Conservation (phyloP, 1,140 invertebrate species). For the Drosophila melanogaster region Release_6_plus_ISO1_MT NT_033777.3:16787501-16788000, state of each 20-base stretch:
- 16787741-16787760: slow-evolving; percentile 83
- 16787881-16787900: slow-evolving; percentile 56
- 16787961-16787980: slow-evolving; percentile 56
- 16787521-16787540: slow-evolving; percentile 49
- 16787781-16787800: slow-evolving; percentile 28
- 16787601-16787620: slow-evolving; percentile 81
- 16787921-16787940: slow-evolving; percentile 17
- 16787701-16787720: slow-evolving; percentile 81
- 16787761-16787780: slow-evolving; percentile 58
- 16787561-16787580: slow-evolving; percentile 82
- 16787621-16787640: slow-evolving; percentile 83
- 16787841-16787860: background rate
- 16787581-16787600: slow-evolving; percentile 83
- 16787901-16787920: slow-evolving; percentile 50
- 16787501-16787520: slow-evolving; percentile 25
- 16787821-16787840: slow-evolving; percentile 23
- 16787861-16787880: slow-evolving; percentile 3
- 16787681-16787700: slow-evolving; percentile 43
- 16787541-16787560: slow-evolving; percentile 69
- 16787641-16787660: slow-evolving; percentile 55
- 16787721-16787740: slow-evolving; percentile 82
- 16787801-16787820: slow-evolving; percentile 40
- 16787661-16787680: slow-evolving; percentile 1
- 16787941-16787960: slow-evolving; percentile 25
- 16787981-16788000: slow-evolving; percentile 8